Conservation (phyloP, 2,797 vertebrate species). For the Hozukius guyotensis region DNA sequence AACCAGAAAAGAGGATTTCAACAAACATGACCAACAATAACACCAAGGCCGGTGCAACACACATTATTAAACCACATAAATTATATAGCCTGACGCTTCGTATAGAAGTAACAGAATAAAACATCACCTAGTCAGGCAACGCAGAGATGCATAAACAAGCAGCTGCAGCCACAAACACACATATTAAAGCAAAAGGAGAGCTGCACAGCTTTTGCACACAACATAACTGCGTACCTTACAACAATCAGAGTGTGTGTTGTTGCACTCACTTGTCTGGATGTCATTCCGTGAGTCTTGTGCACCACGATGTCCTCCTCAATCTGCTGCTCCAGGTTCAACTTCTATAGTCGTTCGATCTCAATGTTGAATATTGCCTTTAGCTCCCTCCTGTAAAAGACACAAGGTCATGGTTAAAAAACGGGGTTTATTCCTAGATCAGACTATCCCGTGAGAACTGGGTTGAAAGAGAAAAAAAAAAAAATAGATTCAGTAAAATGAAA, state of each 20-base stretch:
- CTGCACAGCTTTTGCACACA: not conserved
- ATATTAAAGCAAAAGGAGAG: not conserved
- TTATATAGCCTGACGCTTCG: not conserved
- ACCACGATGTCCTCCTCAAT: not conserved
- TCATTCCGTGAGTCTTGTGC: not conserved
- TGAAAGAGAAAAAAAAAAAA: not conserved
- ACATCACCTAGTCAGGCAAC: not conserved
- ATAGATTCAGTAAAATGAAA: not conserved
- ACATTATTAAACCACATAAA: not conserved
- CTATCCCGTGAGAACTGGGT: not conserved
- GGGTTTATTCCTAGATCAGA: not conserved
- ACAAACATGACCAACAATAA: not conserved
- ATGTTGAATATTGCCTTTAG: not conserved
- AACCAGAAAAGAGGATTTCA: not conserved
- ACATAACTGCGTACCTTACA: not conserved
- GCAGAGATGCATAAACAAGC: not conserved
- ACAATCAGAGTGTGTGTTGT: not conserved
- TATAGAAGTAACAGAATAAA: not conserved
- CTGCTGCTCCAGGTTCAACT: not conserved
- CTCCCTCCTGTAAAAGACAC: not conserved
- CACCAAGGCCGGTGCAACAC: not conserved
- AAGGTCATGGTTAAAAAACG: rapidly evolving
- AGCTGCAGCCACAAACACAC: not conserved
- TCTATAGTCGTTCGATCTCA: not conserved
- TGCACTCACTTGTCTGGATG: not conserved